Evolutionary conservation across 2,113 vertebrate genomes (phyloP), one percentile per base, ranked within the genome.

Genomic region (Callocephalon fimbriatum): DNA sequence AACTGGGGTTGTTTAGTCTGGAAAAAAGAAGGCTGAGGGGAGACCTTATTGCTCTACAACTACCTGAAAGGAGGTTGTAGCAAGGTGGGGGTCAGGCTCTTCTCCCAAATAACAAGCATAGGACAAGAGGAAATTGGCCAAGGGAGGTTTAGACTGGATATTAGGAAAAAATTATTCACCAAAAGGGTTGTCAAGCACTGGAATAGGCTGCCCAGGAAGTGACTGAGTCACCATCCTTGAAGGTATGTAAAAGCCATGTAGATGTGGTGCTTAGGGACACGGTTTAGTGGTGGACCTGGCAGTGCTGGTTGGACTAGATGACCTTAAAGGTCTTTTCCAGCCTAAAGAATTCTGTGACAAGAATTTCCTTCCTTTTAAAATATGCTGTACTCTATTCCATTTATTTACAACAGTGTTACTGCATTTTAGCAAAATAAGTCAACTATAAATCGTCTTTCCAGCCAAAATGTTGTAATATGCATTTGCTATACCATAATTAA

Each of bases 241-340:
- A 59, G 6, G 9, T 31, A 19, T 31, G n/a, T 73, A 40, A 59
- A 51, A 53, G 9, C 14, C 4, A 2, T 31, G 32, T 8, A 73
- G 38, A 35, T 40, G 29, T 26, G 27, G 11, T 17, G 22, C 12
- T 40, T 31, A 16, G n/a, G 29, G 45, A 22, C 6, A 8, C 27
- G 17, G 26, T 32, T 63, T 42, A 54, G 17, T 32, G 48, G 21
- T 63, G 48, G 48, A 63, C 21, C 56, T 0, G 0, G 16, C 17
- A 48, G 4, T 15, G 12, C 11, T 44, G 37, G 35, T 7, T 50
- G 25, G 12, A 71, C 65, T 48, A 0, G 0, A 35, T 22, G 14
- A 62, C 17, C 17, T 84, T 9, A 27, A 18, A 71, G 31, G 22
- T 58, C 22, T 72, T 65, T 13, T 38, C 42, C 58, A 65, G 32